Evolutionary conservation across 2,113 vertebrate species (phyloP), one percentile per base, ranked within the genome.

Genomic region (Chaetodon trifascialis): DNA sequence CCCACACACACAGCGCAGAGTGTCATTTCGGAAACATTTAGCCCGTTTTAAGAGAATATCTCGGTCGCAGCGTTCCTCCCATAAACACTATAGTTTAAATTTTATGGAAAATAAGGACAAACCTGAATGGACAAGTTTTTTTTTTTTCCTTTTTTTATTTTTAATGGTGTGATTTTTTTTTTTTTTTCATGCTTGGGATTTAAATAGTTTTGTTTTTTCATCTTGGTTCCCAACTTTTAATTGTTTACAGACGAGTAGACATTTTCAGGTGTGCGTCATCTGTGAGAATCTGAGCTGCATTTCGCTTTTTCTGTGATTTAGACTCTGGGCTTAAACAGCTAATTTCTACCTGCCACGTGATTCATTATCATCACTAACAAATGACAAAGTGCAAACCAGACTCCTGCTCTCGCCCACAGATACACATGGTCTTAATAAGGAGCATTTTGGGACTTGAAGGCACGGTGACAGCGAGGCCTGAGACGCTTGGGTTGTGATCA

Each of bases 1-100:
- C 10, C 38, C n/a, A 60, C 70, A 66, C 69, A 51, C 81, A 46
- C 77, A 56, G 47, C 5, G 59, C 83, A 83, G 69, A 75, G 85
- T 56, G 79, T 85, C 89, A 90, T 82, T 87, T 76, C n/a, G 68
- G 71, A 93, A 89, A 91, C 83, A 83, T 85, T 84, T 83, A 89
- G 75, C 88, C 88, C 46, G 73, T 87, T 85, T 79, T 76, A 73
- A 75, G 80, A 89, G 51, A 71, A 73, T 66, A 69, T 73, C 82
- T 78, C 38, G 70, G 86, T 81, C 11, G 66, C 89, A 76, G 76
- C 77, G 64, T 82, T 90, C 63, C 80, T 79, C 60, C 81, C 73
- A 77, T 62, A 82, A 83, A 73, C 80, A 73, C 77, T 80, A 34
- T 71, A 78, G 82, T 72, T 73, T 21, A 73, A 67, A 65, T 89